A percentile compares a stretch with the other conserved stretches of the same genome.
phyloP scores from a whole-genome alignment of 2,113 vertebrate species.

The Nothocercus nigrocapillus region DNA sequence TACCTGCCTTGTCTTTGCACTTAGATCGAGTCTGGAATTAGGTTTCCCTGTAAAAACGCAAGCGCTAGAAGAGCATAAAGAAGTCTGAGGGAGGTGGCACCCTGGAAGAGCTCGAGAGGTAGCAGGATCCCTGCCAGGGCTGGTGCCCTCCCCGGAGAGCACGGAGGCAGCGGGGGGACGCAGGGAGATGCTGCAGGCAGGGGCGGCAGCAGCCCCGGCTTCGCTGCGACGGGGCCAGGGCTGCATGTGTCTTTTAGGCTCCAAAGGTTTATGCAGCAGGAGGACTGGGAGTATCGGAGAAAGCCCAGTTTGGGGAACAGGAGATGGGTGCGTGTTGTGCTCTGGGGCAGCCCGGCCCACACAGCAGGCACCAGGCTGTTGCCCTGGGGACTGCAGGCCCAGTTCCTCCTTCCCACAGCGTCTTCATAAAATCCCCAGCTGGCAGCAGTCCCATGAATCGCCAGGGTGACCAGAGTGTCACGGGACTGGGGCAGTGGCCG shows the following conservation, averaged over 20 bases:
- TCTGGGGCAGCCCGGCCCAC: not conserved
- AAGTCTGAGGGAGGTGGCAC: not conserved
- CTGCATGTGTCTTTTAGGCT: not conserved
- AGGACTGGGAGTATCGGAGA: not conserved
- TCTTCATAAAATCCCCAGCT: not conserved
- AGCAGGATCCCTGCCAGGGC: not conserved
- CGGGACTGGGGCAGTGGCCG: not conserved
- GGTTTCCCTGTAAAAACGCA: not conserved
- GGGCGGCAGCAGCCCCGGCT: not conserved
- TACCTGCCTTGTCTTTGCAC: not conserved
- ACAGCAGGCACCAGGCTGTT: not conserved
- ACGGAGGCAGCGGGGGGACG: not conserved
- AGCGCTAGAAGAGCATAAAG: not conserved
- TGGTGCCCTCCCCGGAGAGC: not conserved
- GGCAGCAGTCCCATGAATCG: not conserved
- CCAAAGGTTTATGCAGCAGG: not conserved
- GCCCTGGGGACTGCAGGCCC: not conserved
- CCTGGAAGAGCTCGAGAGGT: not conserved
- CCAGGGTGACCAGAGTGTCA: not conserved
- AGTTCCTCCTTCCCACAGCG: not conserved
- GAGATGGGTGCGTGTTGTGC: not conserved
- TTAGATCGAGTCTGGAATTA: fast-evolving
- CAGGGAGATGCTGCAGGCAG: not conserved
- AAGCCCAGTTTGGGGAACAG: not conserved
- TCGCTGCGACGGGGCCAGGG: not conserved